phyloP scores from a whole-genome alignment of 2,888 invertebrate genomes.

The Stenotaenia linearis region DNA sequence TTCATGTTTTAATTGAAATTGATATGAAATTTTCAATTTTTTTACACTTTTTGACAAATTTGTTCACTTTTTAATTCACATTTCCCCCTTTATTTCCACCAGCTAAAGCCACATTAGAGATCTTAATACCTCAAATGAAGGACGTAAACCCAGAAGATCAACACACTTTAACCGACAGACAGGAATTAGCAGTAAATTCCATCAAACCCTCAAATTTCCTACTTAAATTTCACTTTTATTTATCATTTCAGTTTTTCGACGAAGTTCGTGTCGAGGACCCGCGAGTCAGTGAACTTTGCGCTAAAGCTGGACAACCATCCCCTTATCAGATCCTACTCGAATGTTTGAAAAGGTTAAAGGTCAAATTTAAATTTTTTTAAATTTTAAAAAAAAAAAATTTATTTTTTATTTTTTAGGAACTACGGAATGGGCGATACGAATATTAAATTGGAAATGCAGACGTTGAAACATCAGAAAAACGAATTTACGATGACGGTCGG shows the following conservation, averaged over 20 bases:
- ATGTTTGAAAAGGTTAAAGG: conserved; percentile 64
- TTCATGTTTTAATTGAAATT: too few species aligned
- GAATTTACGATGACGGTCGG: conserved; percentile 93
- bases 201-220: too few species aligned
- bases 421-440: conserved; percentile 84
- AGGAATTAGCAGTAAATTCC: conserved; percentile 45
- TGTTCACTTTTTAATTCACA: too few species aligned
- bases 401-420: conserved; percentile 58
- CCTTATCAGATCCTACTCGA: conserved; percentile 90
- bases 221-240: background rate
- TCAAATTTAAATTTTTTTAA: background rate
- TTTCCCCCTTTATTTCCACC: too few species aligned
- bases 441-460: conserved; percentile 78
- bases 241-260: conserved; percentile 92
- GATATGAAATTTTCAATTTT: too few species aligned
- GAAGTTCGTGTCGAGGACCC: conserved; percentile 90
- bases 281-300: conserved; percentile 87
- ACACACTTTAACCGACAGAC: conserved; percentile 39
- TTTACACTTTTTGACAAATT: too few species aligned
- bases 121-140: conserved; percentile 86
- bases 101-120: conserved; percentile 81
- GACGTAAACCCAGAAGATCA: conserved; percentile 49
- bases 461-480: conserved; percentile 82
- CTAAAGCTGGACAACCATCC: conserved; percentile 91
- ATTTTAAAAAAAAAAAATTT: too few species aligned